Percentiles rank a stretch among this genome's conserved stretches.
Conservation (phyloP, 2,888 invertebrate species). For the Thereva nobilitata region DNA sequence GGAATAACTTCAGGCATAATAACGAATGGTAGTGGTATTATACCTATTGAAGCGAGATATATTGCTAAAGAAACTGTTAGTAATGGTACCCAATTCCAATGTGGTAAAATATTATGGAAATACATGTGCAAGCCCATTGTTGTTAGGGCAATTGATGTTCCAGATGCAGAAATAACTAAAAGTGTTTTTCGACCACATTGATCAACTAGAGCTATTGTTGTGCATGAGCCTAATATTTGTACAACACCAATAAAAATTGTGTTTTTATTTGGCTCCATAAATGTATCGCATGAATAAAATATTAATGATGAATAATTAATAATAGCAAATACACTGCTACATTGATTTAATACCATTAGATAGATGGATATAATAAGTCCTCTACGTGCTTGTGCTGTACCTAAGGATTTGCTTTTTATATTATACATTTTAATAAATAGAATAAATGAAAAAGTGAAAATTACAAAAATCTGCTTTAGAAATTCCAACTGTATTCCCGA, state of each 20-base stretch:
- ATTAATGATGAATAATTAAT: conserved; percentile 54
- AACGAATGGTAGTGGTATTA: conserved; percentile 51
- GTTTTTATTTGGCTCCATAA: conserved; percentile 50
- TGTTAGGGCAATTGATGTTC: conserved; percentile 48
- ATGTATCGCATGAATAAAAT: conserved; percentile 49
- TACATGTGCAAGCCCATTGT: conserved; percentile 49
- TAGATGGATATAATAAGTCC: conserved; percentile 46
- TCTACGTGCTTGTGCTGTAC: conserved; percentile 46
- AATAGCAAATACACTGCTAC: conserved; percentile 51
- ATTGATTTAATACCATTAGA: conserved; percentile 48
- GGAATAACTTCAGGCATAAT: conserved; percentile 53
- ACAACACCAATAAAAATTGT: conserved; percentile 52
- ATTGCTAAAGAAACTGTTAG: conserved; percentile 50
- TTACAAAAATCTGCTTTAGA: no score
- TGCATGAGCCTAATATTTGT: conserved; percentile 51
- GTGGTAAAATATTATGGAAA: conserved; percentile 42
- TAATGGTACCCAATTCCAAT: conserved; percentile 50
- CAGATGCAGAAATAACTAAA: conserved; percentile 51
- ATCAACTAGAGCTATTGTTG: conserved; percentile 51
- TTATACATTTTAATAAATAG: no score
- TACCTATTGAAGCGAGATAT: conserved; percentile 50
- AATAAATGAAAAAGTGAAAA: no score
- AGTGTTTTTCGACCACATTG: conserved; percentile 51
- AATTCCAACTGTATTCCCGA: no score
- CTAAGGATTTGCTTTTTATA: conserved; percentile 45